Conservation (phyloP, 2,113 vertebrate species). For the Phylloscopus trochiloides region DNA sequence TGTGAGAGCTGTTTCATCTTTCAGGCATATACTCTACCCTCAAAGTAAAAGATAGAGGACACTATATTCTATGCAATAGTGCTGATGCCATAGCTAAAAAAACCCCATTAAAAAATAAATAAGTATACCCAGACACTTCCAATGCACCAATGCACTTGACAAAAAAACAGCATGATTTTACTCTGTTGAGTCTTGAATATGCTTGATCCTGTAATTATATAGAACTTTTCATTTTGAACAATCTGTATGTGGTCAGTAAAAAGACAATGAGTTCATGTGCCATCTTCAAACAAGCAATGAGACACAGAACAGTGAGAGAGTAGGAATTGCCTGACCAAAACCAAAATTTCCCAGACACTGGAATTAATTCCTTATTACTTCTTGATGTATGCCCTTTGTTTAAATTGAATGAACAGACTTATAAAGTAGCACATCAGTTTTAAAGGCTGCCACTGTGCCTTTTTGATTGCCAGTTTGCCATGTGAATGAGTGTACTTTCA, state of each 20-base stretch:
- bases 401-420: not conserved
- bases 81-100: not conserved
- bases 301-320: not conserved
- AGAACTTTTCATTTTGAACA: not conserved
- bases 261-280: not conserved
- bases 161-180: not conserved
- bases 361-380: not conserved
- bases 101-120: fast-evolving
- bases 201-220: not conserved
- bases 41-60: not conserved
- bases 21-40: not conserved
- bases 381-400: not conserved
- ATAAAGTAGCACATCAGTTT: not conserved
- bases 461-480: not conserved
- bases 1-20: not conserved
- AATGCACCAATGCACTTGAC: not conserved
- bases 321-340: not conserved
- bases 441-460: not conserved
- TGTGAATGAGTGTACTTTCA: not conserved
- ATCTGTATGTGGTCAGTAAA: not conserved
- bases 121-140: not conserved
- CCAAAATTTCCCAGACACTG: not conserved
- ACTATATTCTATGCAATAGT: not conserved
- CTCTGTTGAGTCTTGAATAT: not conserved
- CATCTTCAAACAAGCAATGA: not conserved